phyloP scores from a whole-genome alignment of 2,888 invertebrate genomes.

The Nomada hirtipes region DNA sequence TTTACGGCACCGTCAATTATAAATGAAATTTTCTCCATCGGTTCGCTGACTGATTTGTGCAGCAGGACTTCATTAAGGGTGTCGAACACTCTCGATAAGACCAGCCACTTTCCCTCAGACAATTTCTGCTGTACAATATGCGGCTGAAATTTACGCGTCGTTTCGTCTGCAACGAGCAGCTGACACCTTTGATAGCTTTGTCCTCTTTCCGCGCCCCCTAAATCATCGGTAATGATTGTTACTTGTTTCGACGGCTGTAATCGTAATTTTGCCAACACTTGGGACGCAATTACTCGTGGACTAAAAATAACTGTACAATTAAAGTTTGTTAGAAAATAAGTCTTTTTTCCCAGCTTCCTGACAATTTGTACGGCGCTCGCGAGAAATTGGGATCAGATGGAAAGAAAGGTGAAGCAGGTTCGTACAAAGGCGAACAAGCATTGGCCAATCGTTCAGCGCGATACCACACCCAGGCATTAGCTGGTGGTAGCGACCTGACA shows the following conservation, averaged over 20 bases:
- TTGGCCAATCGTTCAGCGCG: slow-evolving; percentile 35
- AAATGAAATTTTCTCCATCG: slow-evolving; percentile 26
- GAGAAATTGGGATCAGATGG: not conserved
- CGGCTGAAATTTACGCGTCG: slow-evolving; percentile 35
- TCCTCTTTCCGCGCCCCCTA: slow-evolving; percentile 42
- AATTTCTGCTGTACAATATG: slow-evolving; percentile 13
- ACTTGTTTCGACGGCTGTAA: slow-evolving; percentile 26
- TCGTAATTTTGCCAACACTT: slow-evolving; percentile 12
- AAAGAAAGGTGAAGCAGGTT: slow-evolving; percentile 22
- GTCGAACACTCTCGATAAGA: slow-evolving; percentile 28
- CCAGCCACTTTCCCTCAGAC: slow-evolving; percentile 30
- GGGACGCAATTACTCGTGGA: slow-evolving; percentile 15
- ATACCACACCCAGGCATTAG: slow-evolving; percentile 47
- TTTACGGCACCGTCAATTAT: slow-evolving; percentile 5
- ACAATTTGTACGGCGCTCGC: too few species aligned
- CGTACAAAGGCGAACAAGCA: not conserved
- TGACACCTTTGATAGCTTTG: slow-evolving; percentile 48
- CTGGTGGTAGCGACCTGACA: slow-evolving; percentile 44
- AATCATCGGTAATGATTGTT: slow-evolving; percentile 42
- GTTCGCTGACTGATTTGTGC: slow-evolving; percentile 15
- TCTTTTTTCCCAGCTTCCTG: too few species aligned
- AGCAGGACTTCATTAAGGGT: slow-evolving; percentile 35
- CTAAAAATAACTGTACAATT: not conserved
- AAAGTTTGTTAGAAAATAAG: slow-evolving; percentile 5
- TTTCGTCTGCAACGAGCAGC: slow-evolving; percentile 20